Evolutionary conservation across 2,113 vertebrate species (phyloP), one percentile per base, ranked within the genome.

Genomic region (Apistogramma diplotaenia): DNA sequence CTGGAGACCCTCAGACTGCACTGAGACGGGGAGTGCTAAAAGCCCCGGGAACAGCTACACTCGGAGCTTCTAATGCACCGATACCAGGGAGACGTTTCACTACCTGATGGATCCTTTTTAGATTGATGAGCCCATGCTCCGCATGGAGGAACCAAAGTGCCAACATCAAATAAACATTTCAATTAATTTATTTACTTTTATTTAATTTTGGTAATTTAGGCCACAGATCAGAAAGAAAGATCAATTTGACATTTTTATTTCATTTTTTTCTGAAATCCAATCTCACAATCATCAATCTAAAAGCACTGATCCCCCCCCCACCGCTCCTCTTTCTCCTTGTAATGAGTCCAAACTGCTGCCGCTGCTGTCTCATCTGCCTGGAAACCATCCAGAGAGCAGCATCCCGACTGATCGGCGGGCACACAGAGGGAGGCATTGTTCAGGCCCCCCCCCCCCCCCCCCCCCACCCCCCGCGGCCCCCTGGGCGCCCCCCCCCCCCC

Each of bases 361-460:
- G 37, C 74, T 18, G 37, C 16, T 51, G 18, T 54, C 71, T 56
- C 53, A 56, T 56, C 49, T 35, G 51, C 55, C 33, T 87, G 89
- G 89, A 89, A 89, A 86, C 78, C 88, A 84, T 89, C 87, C 90
- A 79, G 82, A 61, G 9, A 4, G 74, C 3, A 65, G 75, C 71
- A 0, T 79, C 49, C 82, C 33, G 4, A 73, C 84, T 91, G 89
- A 83, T 54, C 15, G 56, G 8, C 3, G 5, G 71, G 53, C 70
- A 62, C 85, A 94, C 93, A 93, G 62, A 91, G 89, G 78, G 46
- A 74, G 78, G 33, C 71, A 92, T 92, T 94, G 93, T 94, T 78
- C 75, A 40, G 84, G 61, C 46, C 35, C 35, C 37, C 43, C 37
- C n/a, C n/a, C n/a, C n/a, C n/a, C n/a, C n/a, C n/a, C n/a, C n/a